Percentiles rank a stretch among this genome's conserved stretches.
Conservation (phyloP, 2,797 vertebrate species). For the Lycodopsis pacificus region DNA sequence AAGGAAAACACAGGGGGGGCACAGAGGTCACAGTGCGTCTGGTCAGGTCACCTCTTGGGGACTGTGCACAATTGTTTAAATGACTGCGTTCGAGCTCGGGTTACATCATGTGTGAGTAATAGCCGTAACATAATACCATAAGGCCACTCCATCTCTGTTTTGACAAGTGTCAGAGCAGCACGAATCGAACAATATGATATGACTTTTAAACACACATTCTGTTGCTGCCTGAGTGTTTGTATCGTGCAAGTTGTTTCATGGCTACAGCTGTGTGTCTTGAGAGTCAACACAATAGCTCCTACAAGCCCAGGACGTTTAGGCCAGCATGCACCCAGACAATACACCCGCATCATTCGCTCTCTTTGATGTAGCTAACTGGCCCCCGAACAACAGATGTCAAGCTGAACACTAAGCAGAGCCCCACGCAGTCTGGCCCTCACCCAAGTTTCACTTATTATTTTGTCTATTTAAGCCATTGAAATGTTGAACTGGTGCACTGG, state of each 20-base stretch:
- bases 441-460: conserved; percentile 71
- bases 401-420: conserved; percentile 74
- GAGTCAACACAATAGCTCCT: conserved; percentile 63
- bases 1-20: conserved; percentile 62
- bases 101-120: conserved; percentile 66
- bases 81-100: conserved; percentile 61
- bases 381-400: conserved; percentile 73
- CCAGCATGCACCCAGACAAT: conserved; percentile 67
- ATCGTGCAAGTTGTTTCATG: conserved; percentile 31
- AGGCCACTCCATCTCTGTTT: conserved; percentile 43
- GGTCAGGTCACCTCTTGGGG: conserved; percentile 65
- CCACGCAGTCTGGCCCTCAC: conserved; percentile 48
- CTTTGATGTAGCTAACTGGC: conserved; percentile 71
- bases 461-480: conserved; percentile 71
- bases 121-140: conserved; percentile 62
- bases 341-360: conserved; percentile 64
- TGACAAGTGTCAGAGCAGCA: conserved; percentile 59
- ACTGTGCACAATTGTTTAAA: conserved; percentile 60
- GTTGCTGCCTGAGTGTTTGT: conserved; percentile 35
- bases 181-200: conserved; percentile 33
- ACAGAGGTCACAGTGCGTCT: conserved; percentile 70
- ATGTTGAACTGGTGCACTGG: conserved; percentile 52
- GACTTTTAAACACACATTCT: conserved; percentile 23
- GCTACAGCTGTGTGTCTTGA: conserved; percentile 40
- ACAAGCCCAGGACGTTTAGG: conserved; percentile 66